Evolutionary conservation across 2,113 vertebrate species (phyloP).

Genomic region (Arothron firmamentum): DNA sequence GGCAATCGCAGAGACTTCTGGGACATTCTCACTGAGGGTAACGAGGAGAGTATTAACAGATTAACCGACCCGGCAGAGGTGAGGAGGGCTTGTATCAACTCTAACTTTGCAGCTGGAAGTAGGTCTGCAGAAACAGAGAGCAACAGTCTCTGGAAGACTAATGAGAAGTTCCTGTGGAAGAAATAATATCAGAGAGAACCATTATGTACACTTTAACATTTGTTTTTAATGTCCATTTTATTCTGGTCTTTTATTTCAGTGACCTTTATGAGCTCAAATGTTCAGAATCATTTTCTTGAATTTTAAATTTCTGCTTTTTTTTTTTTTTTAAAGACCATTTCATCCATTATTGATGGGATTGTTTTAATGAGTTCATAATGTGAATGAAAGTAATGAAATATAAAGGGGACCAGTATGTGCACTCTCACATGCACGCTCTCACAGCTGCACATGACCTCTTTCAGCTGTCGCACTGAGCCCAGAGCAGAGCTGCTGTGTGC

Average conservation of each 20-base stretch:
- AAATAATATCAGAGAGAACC: constrained; percentile 46
- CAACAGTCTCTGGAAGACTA: constrained; percentile 85
- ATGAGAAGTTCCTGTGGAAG: constrained; percentile 93
- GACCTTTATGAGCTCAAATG: neutral
- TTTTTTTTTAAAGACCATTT: neutral
- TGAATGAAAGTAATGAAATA: neutral
- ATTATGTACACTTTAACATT: neutral
- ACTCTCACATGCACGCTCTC: neutral
- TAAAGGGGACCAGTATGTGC: neutral
- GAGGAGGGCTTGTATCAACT: constrained; percentile 80
- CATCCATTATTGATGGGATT: neutral
- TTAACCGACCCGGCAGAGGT: constrained; percentile 83
- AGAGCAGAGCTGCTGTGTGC: constrained; percentile 22
- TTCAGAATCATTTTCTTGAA: neutral
- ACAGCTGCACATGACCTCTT: constrained; percentile 55
- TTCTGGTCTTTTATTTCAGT: neutral
- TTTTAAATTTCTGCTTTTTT: neutral
- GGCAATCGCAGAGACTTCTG: constrained; percentile 86
- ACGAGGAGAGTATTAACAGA: constrained; percentile 83
- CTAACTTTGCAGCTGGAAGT: constrained; percentile 42
- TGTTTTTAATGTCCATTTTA: neutral
- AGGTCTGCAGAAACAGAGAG: constrained; percentile 45
- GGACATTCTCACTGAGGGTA: constrained; percentile 90
- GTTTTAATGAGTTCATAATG: too few relatives aligned
- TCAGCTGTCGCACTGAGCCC: constrained; percentile 46